phyloP scores from a whole-genome alignment of 1,140 invertebrate species.

The Drosophila subobscura region DNA sequence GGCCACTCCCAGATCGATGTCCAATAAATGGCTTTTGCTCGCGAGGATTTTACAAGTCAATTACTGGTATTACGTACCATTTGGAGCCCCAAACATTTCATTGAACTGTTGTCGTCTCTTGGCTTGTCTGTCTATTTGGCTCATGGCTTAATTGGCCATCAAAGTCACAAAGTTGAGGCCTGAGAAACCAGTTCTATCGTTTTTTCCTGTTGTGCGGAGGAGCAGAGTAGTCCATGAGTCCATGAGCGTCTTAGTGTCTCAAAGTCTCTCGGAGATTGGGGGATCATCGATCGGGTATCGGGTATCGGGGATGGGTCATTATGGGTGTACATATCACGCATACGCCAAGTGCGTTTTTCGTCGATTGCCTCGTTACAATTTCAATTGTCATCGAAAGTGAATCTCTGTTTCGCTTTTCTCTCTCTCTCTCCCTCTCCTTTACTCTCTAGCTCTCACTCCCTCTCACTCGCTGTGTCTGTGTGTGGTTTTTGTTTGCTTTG shows the following conservation, averaged over 20 bases:
- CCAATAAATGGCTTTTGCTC: constrained; percentile 38
- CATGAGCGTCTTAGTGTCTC: too few relatives aligned
- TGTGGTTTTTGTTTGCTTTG: constrained; percentile 38
- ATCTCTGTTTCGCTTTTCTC: constrained; percentile 23
- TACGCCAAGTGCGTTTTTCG: constrained; percentile 65
- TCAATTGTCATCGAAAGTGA: constrained; percentile 64
- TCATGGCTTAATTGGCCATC: constrained; percentile 74
- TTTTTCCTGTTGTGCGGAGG: not conserved
- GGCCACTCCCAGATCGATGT: not conserved
- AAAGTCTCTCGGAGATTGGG: too few relatives aligned
- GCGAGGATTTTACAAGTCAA: constrained; percentile 51
- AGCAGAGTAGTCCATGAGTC: constrained; percentile 1
- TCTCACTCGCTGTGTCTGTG: constrained; percentile 13
- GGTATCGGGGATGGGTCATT: constrained; percentile 16
- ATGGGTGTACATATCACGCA: constrained; percentile 65
- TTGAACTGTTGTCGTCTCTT: constrained; percentile 57
- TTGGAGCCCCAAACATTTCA: constrained; percentile 56
- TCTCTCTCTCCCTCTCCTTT: not conserved
- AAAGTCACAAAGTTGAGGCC: constrained; percentile 52
- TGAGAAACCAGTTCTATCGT: constrained; percentile 53
- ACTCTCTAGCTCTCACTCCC: constrained; percentile 9
- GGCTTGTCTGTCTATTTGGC: constrained; percentile 20
- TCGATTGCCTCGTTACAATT: constrained; percentile 70
- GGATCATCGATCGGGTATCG: too few relatives aligned
- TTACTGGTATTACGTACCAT: constrained; percentile 40